Conservation (phyloP, 2,888 invertebrate genomes). For the Zootermopsis nevadensis region DNA sequence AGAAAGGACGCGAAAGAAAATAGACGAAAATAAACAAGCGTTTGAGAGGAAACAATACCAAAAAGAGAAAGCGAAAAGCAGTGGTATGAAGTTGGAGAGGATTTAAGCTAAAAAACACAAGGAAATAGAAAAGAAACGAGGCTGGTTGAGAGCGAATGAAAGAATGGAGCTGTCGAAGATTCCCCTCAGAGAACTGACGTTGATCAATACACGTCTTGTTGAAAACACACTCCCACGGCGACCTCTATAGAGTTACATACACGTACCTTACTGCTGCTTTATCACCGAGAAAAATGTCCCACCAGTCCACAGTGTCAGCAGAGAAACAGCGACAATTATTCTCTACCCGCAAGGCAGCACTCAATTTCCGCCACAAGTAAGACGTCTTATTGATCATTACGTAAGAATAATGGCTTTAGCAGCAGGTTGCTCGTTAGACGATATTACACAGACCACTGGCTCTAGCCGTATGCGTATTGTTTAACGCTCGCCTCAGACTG, state of each 20-base stretch:
- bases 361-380: background rate
- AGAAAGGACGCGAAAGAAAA: background rate
- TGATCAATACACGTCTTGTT: conserved; percentile 40
- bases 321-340: conserved; percentile 33
- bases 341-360: background rate
- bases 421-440: background rate
- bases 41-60: background rate
- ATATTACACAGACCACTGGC: background rate
- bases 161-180: conserved; percentile 47
- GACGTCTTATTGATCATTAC: conserved; percentile 34
- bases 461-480: no score
- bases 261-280: conserved; percentile 22
- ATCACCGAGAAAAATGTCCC: conserved; percentile 41
- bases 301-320: conserved; percentile 25
- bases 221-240: conserved; percentile 24
- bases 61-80: background rate
- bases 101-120: conserved; percentile 24
- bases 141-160: conserved; percentile 19
- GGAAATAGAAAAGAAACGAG: background rate
- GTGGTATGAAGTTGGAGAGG: conserved; percentile 16
- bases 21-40: conserved; percentile 24
- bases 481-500: no score
- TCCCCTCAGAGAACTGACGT: conserved; percentile 31
- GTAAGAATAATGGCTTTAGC: conserved; percentile 14
- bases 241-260: background rate